Evolutionary conservation across 2,113 vertebrate genomes (phyloP), one percentile per base, ranked within the genome.

Genomic region (Triplophysa tibetana): DNA sequence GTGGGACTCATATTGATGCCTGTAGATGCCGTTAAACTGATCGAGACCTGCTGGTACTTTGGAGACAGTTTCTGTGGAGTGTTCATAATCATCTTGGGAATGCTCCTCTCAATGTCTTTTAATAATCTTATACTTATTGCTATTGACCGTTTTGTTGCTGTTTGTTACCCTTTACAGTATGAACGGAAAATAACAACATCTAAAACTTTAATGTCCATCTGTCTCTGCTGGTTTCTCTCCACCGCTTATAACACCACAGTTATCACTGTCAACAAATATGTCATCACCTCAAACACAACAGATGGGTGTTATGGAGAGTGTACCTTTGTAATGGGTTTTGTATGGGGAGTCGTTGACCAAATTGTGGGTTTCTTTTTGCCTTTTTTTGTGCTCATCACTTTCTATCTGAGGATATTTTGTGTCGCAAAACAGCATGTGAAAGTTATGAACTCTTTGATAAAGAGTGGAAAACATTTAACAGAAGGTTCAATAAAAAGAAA

Each of bases 1-100:
- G 79, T 87, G 0, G 90, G 89, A 62, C 70, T 89, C 70, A 38
- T 94, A 70, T 29, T 95, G 76, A 95, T 96, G 93, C 94, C 95
- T 8, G 92, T 91, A 43, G 95, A 88, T 3, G 78, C 23, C 0
- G 7, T 81, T 0, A 64, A 68, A 0, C 58, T 86, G 10, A 80
- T 79, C 41, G 82, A 84, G 63, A 66, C 50, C 8, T 92, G 89
- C 73, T 92, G 91, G 90, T 62, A 86, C 43, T 81, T 89, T 60
- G 88, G 86, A 0, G 65, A 87, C 0, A 4, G 76, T 24, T 24
- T 24, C 24, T 91, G 89, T 17, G 64, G 70, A 43, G 16, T 89
- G 48, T 86, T 7, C 41, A 5, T 45, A 56, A 70, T 85, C 1
- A 24, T 79, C 0, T 62, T 19, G 62, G 86, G 83, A 68, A 70